These are phyloP conservation scores for Brachymystax lenok DNA, from an alignment of 2,797 vertebrate species.

Conservation along the genomic window DNA sequence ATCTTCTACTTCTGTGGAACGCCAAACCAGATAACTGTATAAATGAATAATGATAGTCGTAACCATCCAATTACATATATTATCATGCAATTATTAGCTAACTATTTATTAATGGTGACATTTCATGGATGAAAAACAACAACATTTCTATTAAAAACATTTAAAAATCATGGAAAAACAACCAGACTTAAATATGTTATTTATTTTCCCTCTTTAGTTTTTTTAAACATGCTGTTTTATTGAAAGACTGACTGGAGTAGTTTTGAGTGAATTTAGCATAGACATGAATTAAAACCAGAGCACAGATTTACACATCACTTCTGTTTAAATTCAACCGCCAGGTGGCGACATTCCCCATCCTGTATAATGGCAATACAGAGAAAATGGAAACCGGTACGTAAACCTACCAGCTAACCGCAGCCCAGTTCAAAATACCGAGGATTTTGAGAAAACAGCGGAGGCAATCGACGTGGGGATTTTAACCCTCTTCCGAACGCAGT, in stretches of 20 bases:
- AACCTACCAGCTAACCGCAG: neutral
- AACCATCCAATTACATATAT: too few relatives aligned
- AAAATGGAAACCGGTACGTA: neutral
- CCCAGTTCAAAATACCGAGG: constrained; percentile 5
- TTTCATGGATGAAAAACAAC: too few relatives aligned
- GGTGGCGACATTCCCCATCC: constrained; percentile 17
- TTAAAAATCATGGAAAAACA: too few relatives aligned
- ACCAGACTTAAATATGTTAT: too few relatives aligned
- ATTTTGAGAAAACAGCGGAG: constrained; percentile 13
- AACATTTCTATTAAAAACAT: too few relatives aligned
- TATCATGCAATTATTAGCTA: too few relatives aligned
- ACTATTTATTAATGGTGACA: too few relatives aligned
- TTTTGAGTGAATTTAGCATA: neutral
- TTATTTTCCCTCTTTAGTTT: too few relatives aligned
- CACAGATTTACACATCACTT: neutral
- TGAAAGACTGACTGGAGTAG: neutral
- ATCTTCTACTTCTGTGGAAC: too few relatives aligned
- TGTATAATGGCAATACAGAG: neutral
- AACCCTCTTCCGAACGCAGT: neutral
- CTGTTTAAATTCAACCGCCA: constrained; percentile 17
- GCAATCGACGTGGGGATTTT: constrained; percentile 7
- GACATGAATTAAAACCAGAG: too few relatives aligned
- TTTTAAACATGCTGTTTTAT: too few relatives aligned
- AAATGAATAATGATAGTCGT: neutral
- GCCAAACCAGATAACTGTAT: neutral